These are phyloP conservation scores for Centropus bengalensis DNA, from an alignment of 2,113 vertebrate species.

Conservation along the genomic window DNA sequence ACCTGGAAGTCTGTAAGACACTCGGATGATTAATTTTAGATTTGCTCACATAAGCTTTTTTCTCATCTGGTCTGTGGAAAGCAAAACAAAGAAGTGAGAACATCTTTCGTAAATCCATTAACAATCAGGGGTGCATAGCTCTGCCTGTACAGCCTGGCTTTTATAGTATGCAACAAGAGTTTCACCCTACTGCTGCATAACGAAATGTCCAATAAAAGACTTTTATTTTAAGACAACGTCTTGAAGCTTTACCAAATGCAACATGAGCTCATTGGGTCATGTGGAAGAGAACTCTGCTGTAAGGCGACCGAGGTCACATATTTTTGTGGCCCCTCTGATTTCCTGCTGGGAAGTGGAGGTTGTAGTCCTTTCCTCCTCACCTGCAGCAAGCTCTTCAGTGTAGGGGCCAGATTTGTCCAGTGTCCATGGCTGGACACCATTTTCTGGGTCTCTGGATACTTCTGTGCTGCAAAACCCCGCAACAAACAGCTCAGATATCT, in stretches of 20 bases:
- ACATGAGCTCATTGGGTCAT: too few relatives aligned
- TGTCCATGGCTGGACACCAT: not conserved
- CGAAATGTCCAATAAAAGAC: not conserved
- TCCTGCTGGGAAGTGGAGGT: not conserved
- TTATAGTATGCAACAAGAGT: not conserved
- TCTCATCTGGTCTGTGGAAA: not conserved
- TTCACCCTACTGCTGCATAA: not conserved
- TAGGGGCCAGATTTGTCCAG: not conserved
- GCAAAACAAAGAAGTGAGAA: conserved; percentile 2
- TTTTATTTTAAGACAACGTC: not conserved
- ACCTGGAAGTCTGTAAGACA: conserved; percentile 17
- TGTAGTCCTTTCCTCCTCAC: not conserved
- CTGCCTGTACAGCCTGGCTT: conserved; percentile 10
- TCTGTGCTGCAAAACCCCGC: not conserved
- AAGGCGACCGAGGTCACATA: not conserved
- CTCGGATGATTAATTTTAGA: conserved; percentile 36
- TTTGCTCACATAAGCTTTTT: conserved; percentile 47
- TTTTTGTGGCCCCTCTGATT: not conserved
- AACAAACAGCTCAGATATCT: not conserved
- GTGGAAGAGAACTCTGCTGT: not conserved
- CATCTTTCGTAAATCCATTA: conserved; percentile 2
- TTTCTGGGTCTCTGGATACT: not conserved
- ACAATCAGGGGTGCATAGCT: not conserved
- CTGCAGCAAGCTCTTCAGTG: not conserved
- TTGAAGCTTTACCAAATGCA: not conserved